Conservation (phyloP, 2,888 invertebrate genomes). For the Odontomyia ornata region DNA sequence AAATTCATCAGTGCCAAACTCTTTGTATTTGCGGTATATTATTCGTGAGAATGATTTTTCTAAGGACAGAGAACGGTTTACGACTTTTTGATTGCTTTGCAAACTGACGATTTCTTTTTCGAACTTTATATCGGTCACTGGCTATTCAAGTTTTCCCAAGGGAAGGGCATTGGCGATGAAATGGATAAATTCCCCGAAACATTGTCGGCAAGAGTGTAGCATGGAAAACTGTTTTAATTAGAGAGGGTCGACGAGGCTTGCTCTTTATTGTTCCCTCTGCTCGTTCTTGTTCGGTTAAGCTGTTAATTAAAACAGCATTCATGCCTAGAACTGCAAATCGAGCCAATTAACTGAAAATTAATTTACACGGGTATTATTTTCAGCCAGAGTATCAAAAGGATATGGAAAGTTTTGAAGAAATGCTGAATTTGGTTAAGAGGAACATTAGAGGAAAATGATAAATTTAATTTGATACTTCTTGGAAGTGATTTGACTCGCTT, state of each 20-base stretch:
- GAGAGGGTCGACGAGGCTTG: conserved; percentile 24
- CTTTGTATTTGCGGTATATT: conserved; percentile 17
- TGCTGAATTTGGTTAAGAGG: too few relatives aligned
- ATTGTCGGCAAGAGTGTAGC: background rate
- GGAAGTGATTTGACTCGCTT: too few relatives aligned
- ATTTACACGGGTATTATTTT: conserved; percentile 32
- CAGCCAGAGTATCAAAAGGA: too few relatives aligned
- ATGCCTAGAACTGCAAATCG: conserved; percentile 14
- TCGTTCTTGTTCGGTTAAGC: conserved; percentile 6
- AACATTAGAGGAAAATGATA: too few relatives aligned
- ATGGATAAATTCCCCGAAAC: background rate
- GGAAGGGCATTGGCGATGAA: background rate
- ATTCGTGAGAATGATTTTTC: conserved; percentile 16
- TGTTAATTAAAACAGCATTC: conserved; percentile 44
- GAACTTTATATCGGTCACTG: conserved; percentile 17
- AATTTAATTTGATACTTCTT: too few relatives aligned
- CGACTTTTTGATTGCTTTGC: conserved; percentile 43
- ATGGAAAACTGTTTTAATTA: conserved; percentile 32
- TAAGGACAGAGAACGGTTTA: conserved; percentile 34
- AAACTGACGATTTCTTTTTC: conserved; percentile 41
- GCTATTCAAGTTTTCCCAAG: background rate
- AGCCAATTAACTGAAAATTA: conserved; percentile 41
- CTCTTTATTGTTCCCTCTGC: conserved; percentile 4
- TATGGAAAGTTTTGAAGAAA: too few relatives aligned
- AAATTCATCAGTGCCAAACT: background rate